Conservation (phyloP, 2,888 invertebrate species). For the Coenonympha glycerion region DNA sequence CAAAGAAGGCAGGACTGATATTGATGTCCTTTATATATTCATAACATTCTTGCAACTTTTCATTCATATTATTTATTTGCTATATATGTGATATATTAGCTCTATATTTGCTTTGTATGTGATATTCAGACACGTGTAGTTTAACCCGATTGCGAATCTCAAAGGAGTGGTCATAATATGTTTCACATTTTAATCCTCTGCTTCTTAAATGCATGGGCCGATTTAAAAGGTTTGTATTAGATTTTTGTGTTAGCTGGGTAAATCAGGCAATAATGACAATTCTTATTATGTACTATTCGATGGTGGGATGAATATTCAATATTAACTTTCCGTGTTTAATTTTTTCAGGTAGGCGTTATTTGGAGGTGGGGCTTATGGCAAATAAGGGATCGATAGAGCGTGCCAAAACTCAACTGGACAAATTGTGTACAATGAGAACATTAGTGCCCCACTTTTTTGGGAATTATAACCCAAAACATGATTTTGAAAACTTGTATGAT, state of each 20-base stretch:
- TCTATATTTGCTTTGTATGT: no score
- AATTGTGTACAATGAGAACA: slow-evolving; percentile 45
- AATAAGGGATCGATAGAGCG: slow-evolving; percentile 48
- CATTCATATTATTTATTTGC: no score
- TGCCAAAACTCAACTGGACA: slow-evolving; percentile 47
- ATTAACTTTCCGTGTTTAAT: no score
- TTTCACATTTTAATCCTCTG: not conserved
- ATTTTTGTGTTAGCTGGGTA: no score
- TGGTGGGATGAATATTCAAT: no score
- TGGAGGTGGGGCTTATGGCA: slow-evolving; percentile 42
- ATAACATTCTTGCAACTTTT: not conserved
- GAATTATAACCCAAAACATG: slow-evolving; percentile 29
- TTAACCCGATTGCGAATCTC: not conserved
- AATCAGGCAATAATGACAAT: not conserved
- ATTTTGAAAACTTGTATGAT: slow-evolving; percentile 31
- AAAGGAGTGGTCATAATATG: not conserved
- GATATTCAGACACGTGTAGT: no score
- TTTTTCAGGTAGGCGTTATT: slow-evolving; percentile 41
- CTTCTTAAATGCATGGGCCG: no score
- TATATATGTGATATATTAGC: no score
- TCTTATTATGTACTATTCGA: not conserved
- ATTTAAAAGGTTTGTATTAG: not conserved
- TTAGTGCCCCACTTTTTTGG: slow-evolving; percentile 44
- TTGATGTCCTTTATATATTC: no score
- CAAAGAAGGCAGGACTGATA: not conserved